These are phyloP conservation scores for Melospiza melodia DNA, from an alignment of 2,113 vertebrate species.

Conservation along the genomic window DNA sequence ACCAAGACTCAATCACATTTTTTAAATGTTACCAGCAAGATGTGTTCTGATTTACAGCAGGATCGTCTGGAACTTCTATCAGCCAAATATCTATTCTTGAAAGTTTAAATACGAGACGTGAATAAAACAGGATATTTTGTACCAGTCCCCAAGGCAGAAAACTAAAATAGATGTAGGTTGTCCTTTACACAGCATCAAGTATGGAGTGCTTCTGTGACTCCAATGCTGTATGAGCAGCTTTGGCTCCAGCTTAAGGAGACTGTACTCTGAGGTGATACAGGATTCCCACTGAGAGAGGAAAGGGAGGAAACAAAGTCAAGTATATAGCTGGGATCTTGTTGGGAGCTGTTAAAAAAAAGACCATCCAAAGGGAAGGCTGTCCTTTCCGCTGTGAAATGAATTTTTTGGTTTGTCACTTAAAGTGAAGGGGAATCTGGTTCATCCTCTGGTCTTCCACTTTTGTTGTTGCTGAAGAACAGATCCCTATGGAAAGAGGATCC, in stretches of 20 bases:
- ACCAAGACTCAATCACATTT: neutral
- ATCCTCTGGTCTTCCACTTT: neutral
- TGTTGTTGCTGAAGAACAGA: neutral
- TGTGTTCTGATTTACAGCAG: neutral
- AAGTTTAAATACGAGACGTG: neutral
- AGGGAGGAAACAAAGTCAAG: neutral
- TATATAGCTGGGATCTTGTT: neutral
- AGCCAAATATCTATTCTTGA: neutral
- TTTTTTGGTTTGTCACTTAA: neutral
- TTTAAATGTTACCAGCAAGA: neutral
- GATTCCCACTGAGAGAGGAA: neutral
- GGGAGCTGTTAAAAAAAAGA: neutral
- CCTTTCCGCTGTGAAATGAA: neutral
- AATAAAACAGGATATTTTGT: neutral
- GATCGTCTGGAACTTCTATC: neutral
- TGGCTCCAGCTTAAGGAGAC: neutral
- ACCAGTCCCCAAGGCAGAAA: neutral
- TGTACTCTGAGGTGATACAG: neutral
- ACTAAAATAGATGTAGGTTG: neutral
- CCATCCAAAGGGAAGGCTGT: neutral
- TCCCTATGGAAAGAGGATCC: neutral
- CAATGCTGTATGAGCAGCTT: neutral
- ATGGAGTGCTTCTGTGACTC: neutral
- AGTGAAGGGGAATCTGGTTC: neutral
- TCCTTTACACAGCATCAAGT: neutral